Conservation (phyloP, 2,113 vertebrate species). For the Stomatorhinus ivindoensis region DNA sequence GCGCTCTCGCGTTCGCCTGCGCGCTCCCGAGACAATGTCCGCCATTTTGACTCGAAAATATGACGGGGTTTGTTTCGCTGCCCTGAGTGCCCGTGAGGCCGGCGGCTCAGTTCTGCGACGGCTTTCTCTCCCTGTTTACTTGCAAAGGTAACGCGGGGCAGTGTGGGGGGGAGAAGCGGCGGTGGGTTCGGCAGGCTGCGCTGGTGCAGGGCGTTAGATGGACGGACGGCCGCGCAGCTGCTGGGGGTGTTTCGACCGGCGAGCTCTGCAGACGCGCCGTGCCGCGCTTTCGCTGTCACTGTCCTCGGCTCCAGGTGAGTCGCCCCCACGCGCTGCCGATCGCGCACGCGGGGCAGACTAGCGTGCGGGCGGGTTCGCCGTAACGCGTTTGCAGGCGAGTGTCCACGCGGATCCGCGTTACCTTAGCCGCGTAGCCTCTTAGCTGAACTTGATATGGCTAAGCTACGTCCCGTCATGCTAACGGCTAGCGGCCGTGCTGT, state of each 20-base stretch:
- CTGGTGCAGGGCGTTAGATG: background rate
- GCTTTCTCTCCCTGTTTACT: background rate
- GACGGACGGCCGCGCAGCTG: background rate
- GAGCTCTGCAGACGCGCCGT: background rate
- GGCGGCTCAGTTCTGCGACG: background rate
- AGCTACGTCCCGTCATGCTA: background rate
- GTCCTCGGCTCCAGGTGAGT: slow-evolving; percentile 6
- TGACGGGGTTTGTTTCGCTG: slow-evolving; percentile 21
- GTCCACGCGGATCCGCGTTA: background rate
- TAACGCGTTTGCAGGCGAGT: background rate
- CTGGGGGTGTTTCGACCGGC: background rate
- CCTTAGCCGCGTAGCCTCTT: background rate
- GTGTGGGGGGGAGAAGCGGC: background rate
- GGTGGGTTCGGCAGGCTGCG: background rate
- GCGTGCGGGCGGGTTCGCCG: background rate
- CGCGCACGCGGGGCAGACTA: background rate
- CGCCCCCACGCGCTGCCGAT: background rate
- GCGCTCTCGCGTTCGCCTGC: background rate
- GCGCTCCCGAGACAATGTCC: slow-evolving; percentile 22
- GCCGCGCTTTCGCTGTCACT: background rate
- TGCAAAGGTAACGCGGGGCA: background rate
- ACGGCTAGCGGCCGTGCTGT: background rate
- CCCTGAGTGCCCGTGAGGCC: slow-evolving; percentile 12
- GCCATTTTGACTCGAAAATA: slow-evolving; percentile 28
- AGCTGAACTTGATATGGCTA: background rate